A percentile compares a stretch with the other conserved stretches of the same genome.
These are phyloP conservation scores for Sturnira hondurensis DNA, from an alignment of 2,113 vertebrate species.

Conservation along the genomic window DNA sequence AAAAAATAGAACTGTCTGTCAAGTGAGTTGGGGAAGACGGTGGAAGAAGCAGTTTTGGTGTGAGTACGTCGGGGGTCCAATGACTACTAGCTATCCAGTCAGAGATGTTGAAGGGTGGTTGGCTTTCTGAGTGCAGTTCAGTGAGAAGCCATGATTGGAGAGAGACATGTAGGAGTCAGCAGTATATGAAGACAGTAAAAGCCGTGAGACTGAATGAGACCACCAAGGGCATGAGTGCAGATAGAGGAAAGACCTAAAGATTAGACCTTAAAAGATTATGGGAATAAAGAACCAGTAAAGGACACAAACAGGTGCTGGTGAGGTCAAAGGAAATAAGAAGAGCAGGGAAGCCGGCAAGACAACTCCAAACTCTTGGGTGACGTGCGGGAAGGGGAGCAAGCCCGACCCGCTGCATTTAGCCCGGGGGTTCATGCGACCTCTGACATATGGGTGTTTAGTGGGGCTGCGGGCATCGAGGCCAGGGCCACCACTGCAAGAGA, in stretches of 20 bases:
- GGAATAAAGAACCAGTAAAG: not conserved
- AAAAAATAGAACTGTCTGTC: not conserved
- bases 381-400: not conserved
- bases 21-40: not conserved
- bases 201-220: not conserved
- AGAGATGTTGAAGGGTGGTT: not conserved
- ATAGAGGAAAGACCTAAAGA: not conserved
- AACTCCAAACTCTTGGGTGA: not conserved
- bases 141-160: not conserved
- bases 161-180: not conserved
- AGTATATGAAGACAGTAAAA: not conserved
- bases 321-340: not conserved
- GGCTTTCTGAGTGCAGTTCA: not conserved
- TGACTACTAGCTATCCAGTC: not conserved
- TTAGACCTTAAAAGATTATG: not conserved
- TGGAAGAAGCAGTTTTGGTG: not conserved
- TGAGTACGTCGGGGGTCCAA: not conserved
- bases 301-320: not conserved
- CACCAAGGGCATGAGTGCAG: not conserved
- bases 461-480: accelerated
- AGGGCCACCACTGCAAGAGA: not conserved
- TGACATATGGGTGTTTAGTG: not conserved
- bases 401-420: not conserved
- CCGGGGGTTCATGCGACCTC: accelerated
- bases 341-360: not conserved